Percentiles rank a stretch among this genome's conserved stretches.
These are phyloP conservation scores for Brevipalpus yothersi DNA, from an alignment of 1,140 invertebrate species.

Conservation along the genomic window DNA sequence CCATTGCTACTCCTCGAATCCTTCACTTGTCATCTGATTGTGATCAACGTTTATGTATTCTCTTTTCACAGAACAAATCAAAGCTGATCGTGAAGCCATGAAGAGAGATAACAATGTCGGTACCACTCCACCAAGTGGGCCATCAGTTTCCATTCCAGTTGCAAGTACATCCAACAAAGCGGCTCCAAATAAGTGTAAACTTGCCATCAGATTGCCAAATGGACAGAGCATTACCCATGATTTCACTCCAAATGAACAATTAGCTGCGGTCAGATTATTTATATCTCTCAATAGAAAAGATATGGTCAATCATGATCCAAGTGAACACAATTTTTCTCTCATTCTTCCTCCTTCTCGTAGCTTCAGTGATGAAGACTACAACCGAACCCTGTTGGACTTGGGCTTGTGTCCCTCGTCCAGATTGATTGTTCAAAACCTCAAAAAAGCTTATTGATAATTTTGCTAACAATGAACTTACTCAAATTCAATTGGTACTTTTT, in stretches of 20 bases:
- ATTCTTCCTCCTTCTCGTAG: constrained; percentile 55
- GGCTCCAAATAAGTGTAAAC: background rate
- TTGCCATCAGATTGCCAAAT: constrained; percentile 22
- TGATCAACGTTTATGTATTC: background rate
- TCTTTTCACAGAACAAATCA: background rate
- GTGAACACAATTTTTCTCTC: constrained; percentile 12
- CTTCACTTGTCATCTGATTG: background rate
- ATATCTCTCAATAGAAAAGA: constrained; percentile 50
- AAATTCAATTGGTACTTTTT: too few species aligned
- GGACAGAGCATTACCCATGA: constrained; percentile 42
- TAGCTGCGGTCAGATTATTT: constrained; percentile 62
- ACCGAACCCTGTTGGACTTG: constrained; percentile 49
- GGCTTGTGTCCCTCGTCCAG: constrained; percentile 26
- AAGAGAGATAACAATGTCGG: background rate
- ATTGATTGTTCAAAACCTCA: background rate
- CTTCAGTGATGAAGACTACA: constrained; percentile 61
- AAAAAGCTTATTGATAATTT: background rate
- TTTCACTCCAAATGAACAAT: constrained; percentile 58
- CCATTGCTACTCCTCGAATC: background rate
- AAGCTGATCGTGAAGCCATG: background rate
- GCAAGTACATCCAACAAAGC: background rate
- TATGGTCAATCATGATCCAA: constrained; percentile 24
- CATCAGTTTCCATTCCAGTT: background rate
- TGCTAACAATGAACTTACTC: too few species aligned
- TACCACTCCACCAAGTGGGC: constrained; percentile 11